phyloP scores from a whole-genome alignment of 2,113 vertebrate species.

The Plecturocebus donacophilus region DNA sequence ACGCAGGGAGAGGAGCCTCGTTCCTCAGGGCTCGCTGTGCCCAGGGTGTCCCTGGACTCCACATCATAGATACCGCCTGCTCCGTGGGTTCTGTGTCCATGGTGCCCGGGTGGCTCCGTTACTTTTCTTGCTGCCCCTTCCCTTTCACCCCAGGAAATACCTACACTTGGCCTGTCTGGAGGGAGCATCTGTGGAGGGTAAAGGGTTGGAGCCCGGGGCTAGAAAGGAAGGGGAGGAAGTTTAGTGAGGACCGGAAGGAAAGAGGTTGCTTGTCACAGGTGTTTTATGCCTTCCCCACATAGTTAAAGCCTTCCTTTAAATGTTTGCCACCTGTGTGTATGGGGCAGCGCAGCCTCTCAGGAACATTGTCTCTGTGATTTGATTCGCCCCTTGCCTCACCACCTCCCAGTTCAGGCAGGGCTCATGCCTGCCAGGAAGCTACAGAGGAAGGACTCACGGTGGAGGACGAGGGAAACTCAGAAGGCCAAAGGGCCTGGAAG shows the following conservation, averaged over 20 bases:
- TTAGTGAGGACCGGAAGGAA: not conserved
- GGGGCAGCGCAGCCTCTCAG: not conserved
- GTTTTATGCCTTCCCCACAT: rapidly evolving
- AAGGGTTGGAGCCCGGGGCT: not conserved
- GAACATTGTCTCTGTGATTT: not conserved
- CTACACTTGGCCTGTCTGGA: not conserved
- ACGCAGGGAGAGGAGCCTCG: rapidly evolving
- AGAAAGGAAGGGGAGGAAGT: not conserved
- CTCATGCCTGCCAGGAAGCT: not conserved
- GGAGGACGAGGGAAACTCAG: not conserved
- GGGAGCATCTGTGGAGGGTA: too few species aligned
- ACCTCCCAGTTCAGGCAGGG: not conserved
- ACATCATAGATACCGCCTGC: rapidly evolving
- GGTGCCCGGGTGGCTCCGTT: not conserved
- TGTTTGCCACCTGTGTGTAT: not conserved
- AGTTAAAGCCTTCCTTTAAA: not conserved
- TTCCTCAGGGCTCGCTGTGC: rapidly evolving
- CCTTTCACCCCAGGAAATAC: not conserved
- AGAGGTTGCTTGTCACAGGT: not conserved
- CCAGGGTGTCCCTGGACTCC: not conserved
- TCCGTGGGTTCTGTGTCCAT: not conserved
- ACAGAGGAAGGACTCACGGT: not conserved
- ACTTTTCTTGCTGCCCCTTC: rapidly evolving
- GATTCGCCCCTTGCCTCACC: too few species aligned
- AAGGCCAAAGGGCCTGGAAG: not conserved